These are phyloP conservation scores for Papilio glaucus DNA, from an alignment of 1,140 invertebrate species.

Conservation along the genomic window DNA sequence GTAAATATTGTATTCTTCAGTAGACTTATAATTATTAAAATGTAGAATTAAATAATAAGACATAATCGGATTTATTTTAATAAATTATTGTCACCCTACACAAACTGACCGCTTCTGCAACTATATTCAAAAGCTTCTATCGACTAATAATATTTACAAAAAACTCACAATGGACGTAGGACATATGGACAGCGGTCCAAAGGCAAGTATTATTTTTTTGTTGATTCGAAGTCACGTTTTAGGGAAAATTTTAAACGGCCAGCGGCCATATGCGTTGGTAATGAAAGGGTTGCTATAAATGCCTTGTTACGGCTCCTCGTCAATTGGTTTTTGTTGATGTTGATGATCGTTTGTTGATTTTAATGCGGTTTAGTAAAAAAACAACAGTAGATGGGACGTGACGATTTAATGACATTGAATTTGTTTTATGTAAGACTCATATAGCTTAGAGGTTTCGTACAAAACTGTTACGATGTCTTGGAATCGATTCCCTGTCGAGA, in stretches of 20 bases:
- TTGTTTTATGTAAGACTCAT: background rate
- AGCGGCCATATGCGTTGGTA: slow-evolving; percentile 52
- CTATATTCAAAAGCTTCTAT: slow-evolving; percentile 57
- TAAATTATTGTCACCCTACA: slow-evolving; percentile 52
- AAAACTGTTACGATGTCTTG: background rate
- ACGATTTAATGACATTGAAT: slow-evolving; percentile 15
- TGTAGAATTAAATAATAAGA: background rate
- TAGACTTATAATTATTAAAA: no score
- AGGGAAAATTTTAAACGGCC: slow-evolving; percentile 42
- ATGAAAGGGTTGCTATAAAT: slow-evolving; percentile 46
- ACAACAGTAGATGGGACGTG: slow-evolving; percentile 30
- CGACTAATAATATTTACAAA: slow-evolving; percentile 57
- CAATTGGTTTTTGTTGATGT: slow-evolving; percentile 53
- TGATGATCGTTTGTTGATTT: slow-evolving; percentile 44
- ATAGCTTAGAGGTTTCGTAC: slow-evolving; percentile 28
- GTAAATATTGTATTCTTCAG: no score
- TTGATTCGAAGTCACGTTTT: slow-evolving; percentile 54
- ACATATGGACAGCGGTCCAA: slow-evolving; percentile 65
- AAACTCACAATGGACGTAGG: slow-evolving; percentile 58
- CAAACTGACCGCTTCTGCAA: slow-evolving; percentile 57
- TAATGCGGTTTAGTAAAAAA: slow-evolving; percentile 7
- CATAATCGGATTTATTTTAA: background rate
- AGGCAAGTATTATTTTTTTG: slow-evolving; percentile 50
- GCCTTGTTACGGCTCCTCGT: slow-evolving; percentile 48
- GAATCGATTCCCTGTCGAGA: background rate